Evolutionary conservation across 1,140 invertebrate species (phyloP), one percentile per base, ranked within the genome.

Genomic region (Piezodorus guildinii): DNA sequence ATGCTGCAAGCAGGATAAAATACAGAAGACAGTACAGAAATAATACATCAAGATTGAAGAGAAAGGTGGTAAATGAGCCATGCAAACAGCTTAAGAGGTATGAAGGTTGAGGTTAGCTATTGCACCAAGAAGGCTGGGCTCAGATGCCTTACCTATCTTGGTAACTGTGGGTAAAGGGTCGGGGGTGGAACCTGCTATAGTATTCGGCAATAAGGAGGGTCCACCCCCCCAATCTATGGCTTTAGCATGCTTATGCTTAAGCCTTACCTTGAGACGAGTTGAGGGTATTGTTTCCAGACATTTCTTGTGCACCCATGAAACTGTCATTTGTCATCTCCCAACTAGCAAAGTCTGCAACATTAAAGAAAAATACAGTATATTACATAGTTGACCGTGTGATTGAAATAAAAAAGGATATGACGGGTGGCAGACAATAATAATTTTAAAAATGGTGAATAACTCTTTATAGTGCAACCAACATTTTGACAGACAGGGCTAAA

Each of bases 261-360:
- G 52, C 23, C 52, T 25, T 56, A 56, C 52, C 52, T 56, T 56
- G 52, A 6, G 52, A 56, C 10, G 52, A 56, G 52, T 56, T 56
- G 23, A 56, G 52, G 15, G 52, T 16, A 25, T 25, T 56, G 23
- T 56, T 56, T 21, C 52, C 52, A 5, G 52, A 56, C 15, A 56
- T 56, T 56, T 56, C 52, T 56, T 56, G 52, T 23, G 52, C 17
- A 25, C 52, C 52, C 52, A 56, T 56, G 23, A 56, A 56, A 56
- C 52, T 25, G 23, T 56, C 52, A 25, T 56, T 56, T 21, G 52
- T 56, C 52, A 56, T 56, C 19, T 56, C 52, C 52, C 52, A 56
- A 25, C 23, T 56, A 56, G 17, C 23, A 25, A 56, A 56, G 27
- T 56, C 52, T 56, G 52, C 3, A 56, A 56, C 4, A 23, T 23